A percentile compares a stretch with the other conserved stretches of the same genome.
Evolutionary conservation across 2,888 invertebrate species (phyloP).

Genomic region (Nephrotoma appendiculata): DNA sequence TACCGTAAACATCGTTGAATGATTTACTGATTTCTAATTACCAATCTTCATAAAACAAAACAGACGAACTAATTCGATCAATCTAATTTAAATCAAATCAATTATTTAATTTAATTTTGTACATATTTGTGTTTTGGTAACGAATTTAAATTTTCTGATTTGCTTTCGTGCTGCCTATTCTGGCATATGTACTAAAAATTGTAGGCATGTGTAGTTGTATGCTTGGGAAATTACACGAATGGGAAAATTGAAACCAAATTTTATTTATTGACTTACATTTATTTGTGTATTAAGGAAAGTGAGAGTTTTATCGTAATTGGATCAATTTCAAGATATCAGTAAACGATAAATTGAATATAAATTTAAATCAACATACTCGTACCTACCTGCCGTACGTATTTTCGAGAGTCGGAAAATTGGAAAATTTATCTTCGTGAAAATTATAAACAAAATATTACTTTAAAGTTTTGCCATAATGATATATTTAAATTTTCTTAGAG

Average conservation of each 20-base stretch:
- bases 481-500: not conserved
- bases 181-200: not conserved
- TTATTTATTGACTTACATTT: not conserved
- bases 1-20: not conserved
- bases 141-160: not conserved
- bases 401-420: not conserved
- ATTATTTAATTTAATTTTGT: not conserved
- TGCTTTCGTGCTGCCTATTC: not conserved
- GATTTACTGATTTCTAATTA: not conserved
- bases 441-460: not conserved
- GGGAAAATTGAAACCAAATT: not conserved
- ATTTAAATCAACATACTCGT: not conserved
- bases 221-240: not conserved
- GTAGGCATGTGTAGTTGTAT: not conserved
- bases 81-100: not conserved
- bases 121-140: not conserved
- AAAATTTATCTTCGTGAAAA: not conserved
- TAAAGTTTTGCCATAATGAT: not conserved
- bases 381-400: no score
- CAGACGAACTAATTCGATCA: not conserved
- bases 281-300: not conserved
- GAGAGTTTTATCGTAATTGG: not conserved
- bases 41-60: not conserved
- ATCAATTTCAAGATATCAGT: not conserved
- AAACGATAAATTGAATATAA: not conserved